Conservation (phyloP, 1,140 invertebrate genomes). For the Tetramorium parvispinum region DNA sequence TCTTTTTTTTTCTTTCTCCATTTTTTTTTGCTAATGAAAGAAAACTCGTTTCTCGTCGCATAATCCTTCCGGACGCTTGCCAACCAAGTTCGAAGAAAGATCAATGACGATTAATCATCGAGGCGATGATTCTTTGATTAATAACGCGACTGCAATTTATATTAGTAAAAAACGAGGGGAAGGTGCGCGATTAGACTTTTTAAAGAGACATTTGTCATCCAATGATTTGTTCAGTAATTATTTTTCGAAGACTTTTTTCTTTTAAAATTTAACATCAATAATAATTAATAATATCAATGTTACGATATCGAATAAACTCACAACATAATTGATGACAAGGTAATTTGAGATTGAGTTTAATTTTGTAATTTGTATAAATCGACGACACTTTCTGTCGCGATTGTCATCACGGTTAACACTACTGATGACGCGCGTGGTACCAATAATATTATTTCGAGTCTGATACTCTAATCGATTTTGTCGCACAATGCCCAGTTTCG, state of each 20-base stretch:
- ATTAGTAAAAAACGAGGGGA: background rate
- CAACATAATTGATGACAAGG: background rate
- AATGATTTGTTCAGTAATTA: background rate
- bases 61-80: background rate
- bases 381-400: background rate
- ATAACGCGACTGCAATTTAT: background rate
- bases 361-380: background rate
- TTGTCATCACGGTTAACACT: constrained; percentile 58
- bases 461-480: constrained; percentile 36
- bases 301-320: background rate
- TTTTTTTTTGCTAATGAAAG: constrained; percentile 16
- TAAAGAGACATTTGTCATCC: background rate
- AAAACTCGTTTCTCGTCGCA: background rate
- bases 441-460: constrained; percentile 55
- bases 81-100: background rate
- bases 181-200: background rate
- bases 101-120: background rate
- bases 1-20: background rate
- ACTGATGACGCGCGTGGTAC: background rate
- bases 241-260: background rate
- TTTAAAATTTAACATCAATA: background rate
- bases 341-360: background rate
- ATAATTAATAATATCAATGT: background rate
- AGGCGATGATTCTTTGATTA: constrained; percentile 9
- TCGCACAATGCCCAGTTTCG: constrained; percentile 17